Conservation (phyloP, 2,797 vertebrate species). For the Danio aesculapii region DNA sequence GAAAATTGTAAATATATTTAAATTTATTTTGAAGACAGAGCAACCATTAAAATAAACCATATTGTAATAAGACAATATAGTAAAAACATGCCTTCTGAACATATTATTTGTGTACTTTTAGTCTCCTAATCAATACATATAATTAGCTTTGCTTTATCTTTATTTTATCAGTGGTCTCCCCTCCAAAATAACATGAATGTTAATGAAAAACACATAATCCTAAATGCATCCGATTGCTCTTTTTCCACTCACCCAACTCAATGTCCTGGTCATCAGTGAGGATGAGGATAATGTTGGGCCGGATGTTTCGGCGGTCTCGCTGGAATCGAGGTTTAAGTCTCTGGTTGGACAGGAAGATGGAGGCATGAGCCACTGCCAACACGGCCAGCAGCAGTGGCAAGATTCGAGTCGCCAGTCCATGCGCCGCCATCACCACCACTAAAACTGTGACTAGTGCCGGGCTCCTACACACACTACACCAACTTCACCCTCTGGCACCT, state of each 20-base stretch:
- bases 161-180: too few relatives aligned
- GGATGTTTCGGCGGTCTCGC: conserved; percentile 94
- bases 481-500: conserved; percentile 53
- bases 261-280: conserved; percentile 96
- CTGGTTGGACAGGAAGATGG: conserved; percentile 83
- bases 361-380: conserved; percentile 77
- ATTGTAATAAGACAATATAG: too few relatives aligned
- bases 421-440: conserved; percentile 79
- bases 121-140: too few relatives aligned
- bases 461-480: conserved; percentile 38
- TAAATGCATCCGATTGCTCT: neutral
- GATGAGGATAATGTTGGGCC: conserved; percentile 97
- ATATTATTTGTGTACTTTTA: too few relatives aligned
- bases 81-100: too few relatives aligned
- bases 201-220: neutral
- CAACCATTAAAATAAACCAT: too few relatives aligned
- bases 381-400: conserved; percentile 70
- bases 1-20: too few relatives aligned
- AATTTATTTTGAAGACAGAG: too few relatives aligned
- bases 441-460: neutral
- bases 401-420: conserved; percentile 72
- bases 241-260: conserved; percentile 84
- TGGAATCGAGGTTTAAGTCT: conserved; percentile 91
- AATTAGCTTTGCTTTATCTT: too few relatives aligned
- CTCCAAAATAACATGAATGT: too few relatives aligned